Evolutionary conservation across 2,888 invertebrate genomes (phyloP).

Genomic region (Dysmachus trigonus): DNA sequence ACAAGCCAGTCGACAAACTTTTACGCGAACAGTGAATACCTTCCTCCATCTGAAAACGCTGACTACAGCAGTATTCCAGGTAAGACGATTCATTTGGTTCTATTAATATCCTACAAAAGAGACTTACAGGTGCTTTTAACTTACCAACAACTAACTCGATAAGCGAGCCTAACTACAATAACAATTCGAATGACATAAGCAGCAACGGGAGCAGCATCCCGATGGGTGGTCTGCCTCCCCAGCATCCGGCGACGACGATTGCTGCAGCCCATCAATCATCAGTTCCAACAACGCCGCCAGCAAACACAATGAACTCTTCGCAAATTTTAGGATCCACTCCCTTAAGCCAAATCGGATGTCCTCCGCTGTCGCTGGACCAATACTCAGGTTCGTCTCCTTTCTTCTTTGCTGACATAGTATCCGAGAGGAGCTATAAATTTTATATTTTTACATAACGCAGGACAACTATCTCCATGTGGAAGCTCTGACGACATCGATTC

Average conservation of each 20-base stretch:
- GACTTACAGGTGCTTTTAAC: slow-evolving; percentile 26
- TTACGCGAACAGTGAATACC: slow-evolving; percentile 50
- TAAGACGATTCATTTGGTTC: neutral
- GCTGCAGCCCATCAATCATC: neutral
- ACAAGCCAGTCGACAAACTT: slow-evolving; percentile 48
- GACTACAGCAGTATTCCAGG: slow-evolving; percentile 51
- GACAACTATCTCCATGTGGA: slow-evolving; percentile 68
- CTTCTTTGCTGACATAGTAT: neutral
- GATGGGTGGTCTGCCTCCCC: slow-evolving; percentile 19
- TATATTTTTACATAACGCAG: slow-evolving; percentile 55
- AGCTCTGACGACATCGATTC: slow-evolving; percentile 63
- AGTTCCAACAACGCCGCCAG: slow-evolving; percentile 31
- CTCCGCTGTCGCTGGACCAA: slow-evolving; percentile 64
- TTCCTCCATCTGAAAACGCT: slow-evolving; percentile 48
- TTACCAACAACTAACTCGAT: slow-evolving; percentile 44
- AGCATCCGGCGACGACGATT: slow-evolving; percentile 39
- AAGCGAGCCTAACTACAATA: slow-evolving; percentile 46
- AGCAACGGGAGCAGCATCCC: slow-evolving; percentile 46
- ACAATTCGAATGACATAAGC: slow-evolving; percentile 46
- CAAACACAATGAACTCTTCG: slow-evolving; percentile 42
- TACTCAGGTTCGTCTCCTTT: slow-evolving; percentile 64
- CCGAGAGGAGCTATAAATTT: neutral
- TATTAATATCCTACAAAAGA: neutral
- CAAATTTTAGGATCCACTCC: slow-evolving; percentile 87
- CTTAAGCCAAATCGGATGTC: slow-evolving; percentile 83